Base-by-base conservation (phyloP, 1,140 invertebrate genomes). In the Ostrea edulis region DNA sequence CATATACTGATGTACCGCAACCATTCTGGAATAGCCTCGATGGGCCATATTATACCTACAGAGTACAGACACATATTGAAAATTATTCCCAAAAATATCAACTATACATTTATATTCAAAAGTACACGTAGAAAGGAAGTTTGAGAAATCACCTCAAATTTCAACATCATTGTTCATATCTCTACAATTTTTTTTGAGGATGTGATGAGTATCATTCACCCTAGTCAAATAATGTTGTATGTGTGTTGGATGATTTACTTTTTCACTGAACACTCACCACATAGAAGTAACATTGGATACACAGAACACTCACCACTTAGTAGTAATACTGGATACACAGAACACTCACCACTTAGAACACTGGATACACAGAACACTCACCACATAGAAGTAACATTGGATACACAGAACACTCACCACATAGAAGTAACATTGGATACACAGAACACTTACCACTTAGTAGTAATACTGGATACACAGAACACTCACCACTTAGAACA, bases 321-420 rank as follows among this genome's bases (percentile, higher is more conserved):
- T 92, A 99, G 97, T 14, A 99, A 96, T 93, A 98, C 98, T 0
- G 98, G 98, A 89, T 99, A 96, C 93, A 99, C 99, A 7, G 97
- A 98, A 5, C 98, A n/a, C n/a, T n/a, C n/a, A n/a, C n/a, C n/a
- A n/a, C n/a, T n/a, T n/a, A n/a, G n/a, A n/a, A n/a, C n/a, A n/a
- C n/a, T n/a, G n/a, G n/a, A 52, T 52, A 7, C 82, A 25, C 44
- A 54, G 53, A 8, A 54, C 53, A 54, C 53, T 54, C 7, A 54
- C 11, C 53, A 54, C 11, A 8, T 8, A 54, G 53, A 54, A 54
- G 53, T 54, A 8, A 54, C 11, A 54, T 54, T 54, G 53, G 5
- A n/a, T n/a, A n/a, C 5, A 82, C 14, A 8, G 29, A 35, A 82
- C 35, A 51, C 77, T n/a, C 9, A 82, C 29, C 77, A 14, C 12